A percentile compares a stretch with the other conserved stretches of the same genome.
phyloP scores from a whole-genome alignment of 2,797 vertebrate species.

The Acomys russatus region DNA sequence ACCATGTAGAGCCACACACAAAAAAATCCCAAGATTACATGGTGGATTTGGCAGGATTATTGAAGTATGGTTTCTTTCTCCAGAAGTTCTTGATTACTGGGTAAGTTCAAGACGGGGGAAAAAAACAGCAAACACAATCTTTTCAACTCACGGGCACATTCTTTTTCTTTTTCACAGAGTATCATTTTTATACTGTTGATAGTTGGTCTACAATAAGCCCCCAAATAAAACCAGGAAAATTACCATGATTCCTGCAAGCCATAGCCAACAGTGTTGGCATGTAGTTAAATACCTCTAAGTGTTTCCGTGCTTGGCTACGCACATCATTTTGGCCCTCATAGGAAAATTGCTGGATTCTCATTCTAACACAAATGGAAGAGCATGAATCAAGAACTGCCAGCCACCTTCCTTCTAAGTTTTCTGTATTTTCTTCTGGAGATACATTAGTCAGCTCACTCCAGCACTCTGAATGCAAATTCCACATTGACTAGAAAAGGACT shows the following conservation, averaged over 20 bases:
- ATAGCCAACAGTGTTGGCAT: constrained; percentile 54
- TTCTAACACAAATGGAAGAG: not conserved
- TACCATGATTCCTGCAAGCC: constrained; percentile 60
- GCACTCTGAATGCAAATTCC: constrained; percentile 20
- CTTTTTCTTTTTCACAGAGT: constrained; percentile 65
- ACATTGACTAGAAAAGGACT: constrained; percentile 28
- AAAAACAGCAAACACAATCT: constrained; percentile 76
- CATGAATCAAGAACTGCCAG: constrained; percentile 33
- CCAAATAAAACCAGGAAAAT: constrained; percentile 78
- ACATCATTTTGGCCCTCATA: constrained; percentile 58
- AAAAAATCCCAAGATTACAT: constrained; percentile 75
- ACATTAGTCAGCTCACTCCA: not conserved
- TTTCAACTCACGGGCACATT: constrained; percentile 74
- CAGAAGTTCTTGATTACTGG: constrained; percentile 70
- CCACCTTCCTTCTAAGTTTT: constrained; percentile 4
- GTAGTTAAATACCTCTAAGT: constrained; percentile 46
- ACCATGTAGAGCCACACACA: constrained; percentile 48
- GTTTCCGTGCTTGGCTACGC: constrained; percentile 59
- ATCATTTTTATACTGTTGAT: constrained; percentile 80
- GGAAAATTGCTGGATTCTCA: constrained; percentile 45
- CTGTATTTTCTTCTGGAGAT: not conserved
- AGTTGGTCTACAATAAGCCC: constrained; percentile 75
- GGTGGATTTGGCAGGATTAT: constrained; percentile 75
- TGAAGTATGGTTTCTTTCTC: constrained; percentile 73
- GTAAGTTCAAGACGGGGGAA: constrained; percentile 11